Evolutionary conservation across 2,888 invertebrate genomes (phyloP), one percentile per base, ranked within the genome.

Genomic region (Melanostoma scalare): DNA sequence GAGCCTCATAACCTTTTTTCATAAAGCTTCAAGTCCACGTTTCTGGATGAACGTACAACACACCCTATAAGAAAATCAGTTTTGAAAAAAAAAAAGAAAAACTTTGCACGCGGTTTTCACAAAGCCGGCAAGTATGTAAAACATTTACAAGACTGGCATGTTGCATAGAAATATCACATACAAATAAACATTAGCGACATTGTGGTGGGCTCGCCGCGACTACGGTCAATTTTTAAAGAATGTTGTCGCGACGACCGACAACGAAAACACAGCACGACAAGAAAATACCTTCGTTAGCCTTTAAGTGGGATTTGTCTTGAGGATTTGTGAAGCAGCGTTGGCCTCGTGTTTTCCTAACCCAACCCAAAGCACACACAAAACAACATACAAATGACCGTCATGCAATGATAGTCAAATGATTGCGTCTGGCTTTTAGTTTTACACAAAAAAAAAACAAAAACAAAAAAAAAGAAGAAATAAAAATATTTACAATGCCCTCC

Each of bases 401-500:
- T 78, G 78, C 82, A 78, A 78, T 81, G 76, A 76, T 72, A 67
- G 67, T 72, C 60, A 31, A 81, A 52, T 35, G 80, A 75, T 75
- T 80, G 63, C 68, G 79, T 46, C 67, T 86, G 85, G 85, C 78
- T 76, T 85, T 76, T 76, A 74, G 76, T 60, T 75, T 78, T 73
- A 79, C 10, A 44, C 33, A 55, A 60, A 42, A 55, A 42, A 40
- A 55, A 55, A 53, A 74, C 30, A 68, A 20, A 44, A 30, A 71
- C 44, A 53, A 44, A n/a, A n/a, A n/a, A n/a, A n/a, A n/a, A n/a
- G n/a, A n/a, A n/a, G n/a, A n/a, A n/a, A n/a, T n/a, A n/a, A n/a
- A n/a, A 36, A 53, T 8, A 10, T 33, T 10, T 48, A 33, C 50
- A 48, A 42, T 44, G 40, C 46, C 61, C 56, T 52, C 76, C 58